phyloP scores from a whole-genome alignment of 2,797 vertebrate genomes.

The Leuciscus waleckii region DNA sequence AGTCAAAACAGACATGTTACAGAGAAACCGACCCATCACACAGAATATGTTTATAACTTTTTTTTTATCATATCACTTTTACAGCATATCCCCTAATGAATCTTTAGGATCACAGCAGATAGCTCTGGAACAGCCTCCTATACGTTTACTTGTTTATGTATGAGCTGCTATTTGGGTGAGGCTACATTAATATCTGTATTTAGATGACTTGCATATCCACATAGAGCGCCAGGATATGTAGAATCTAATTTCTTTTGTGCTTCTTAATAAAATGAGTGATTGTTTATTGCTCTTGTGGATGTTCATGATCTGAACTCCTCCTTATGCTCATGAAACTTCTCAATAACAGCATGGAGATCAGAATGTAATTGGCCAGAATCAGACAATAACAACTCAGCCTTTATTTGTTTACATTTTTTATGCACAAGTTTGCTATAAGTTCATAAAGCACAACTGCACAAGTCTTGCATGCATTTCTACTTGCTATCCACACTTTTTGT shows the following conservation, averaged over 20 bases:
- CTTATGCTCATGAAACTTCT: neutral
- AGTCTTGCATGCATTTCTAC: constrained; percentile 41
- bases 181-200: neutral
- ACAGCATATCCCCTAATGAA: neutral
- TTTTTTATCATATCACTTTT: neutral
- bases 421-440: constrained; percentile 4
- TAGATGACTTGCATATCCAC: neutral
- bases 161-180: neutral
- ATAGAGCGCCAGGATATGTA: neutral
- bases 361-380: constrained; percentile 18
- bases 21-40: constrained; percentile 25
- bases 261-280: neutral
- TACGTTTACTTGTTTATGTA: neutral
- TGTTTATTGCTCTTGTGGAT: constrained; percentile 15
- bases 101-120: neutral
- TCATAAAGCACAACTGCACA: constrained; percentile 41
- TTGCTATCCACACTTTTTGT: constrained; percentile 33
- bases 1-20: constrained; percentile 19
- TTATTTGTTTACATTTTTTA: constrained; percentile 31
- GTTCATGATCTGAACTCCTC: neutral
- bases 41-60: neutral
- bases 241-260: neutral
- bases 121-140: neutral
- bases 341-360: constrained; percentile 7
- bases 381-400: neutral